Evolutionary conservation across 2,888 invertebrate genomes (phyloP).

Genomic region (Drosophila macrothrix): DNA sequence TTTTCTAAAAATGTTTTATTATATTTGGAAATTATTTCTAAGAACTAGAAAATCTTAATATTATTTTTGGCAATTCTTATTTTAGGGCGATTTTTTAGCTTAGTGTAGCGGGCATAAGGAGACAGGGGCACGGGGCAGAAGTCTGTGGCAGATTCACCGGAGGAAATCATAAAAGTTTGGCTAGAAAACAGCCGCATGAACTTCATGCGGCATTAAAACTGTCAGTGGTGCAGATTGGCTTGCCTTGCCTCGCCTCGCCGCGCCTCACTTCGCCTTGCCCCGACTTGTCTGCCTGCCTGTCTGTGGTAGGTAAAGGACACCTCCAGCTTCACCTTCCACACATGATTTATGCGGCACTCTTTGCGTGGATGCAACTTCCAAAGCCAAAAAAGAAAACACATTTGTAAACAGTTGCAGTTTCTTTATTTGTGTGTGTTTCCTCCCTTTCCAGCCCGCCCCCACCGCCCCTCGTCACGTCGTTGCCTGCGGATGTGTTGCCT

Average conservation of each 20-base stretch:
- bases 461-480: slow-evolving; percentile 1
- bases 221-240: slow-evolving; percentile 77
- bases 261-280: not conserved
- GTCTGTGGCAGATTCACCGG: not conserved
- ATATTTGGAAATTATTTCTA: not conserved
- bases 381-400: slow-evolving; percentile 62
- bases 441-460: not conserved
- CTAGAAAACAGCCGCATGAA: slow-evolving; percentile 52
- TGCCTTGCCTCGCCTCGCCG: not conserved
- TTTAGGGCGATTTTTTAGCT: not conserved
- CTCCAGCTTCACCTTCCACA: slow-evolving; percentile 44
- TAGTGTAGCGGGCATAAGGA: slow-evolving; percentile 26
- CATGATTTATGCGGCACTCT: slow-evolving; percentile 18
- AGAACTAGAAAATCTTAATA: not conserved
- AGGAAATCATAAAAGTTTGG: slow-evolving; percentile 72
- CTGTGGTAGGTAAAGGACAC: slow-evolving; percentile 77
- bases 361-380: slow-evolving; percentile 13
- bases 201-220: slow-evolving; percentile 83
- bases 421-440: slow-evolving; percentile 25
- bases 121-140: not conserved
- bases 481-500: slow-evolving; percentile 20
- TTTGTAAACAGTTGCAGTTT: slow-evolving; percentile 78
- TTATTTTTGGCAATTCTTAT: not conserved
- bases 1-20: not conserved
- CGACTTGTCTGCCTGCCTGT: not conserved